Evolutionary conservation across 2,113 vertebrate species (phyloP), one percentile per base, ranked within the genome.

Genomic region (Onychorhynchus coronatus): DNA sequence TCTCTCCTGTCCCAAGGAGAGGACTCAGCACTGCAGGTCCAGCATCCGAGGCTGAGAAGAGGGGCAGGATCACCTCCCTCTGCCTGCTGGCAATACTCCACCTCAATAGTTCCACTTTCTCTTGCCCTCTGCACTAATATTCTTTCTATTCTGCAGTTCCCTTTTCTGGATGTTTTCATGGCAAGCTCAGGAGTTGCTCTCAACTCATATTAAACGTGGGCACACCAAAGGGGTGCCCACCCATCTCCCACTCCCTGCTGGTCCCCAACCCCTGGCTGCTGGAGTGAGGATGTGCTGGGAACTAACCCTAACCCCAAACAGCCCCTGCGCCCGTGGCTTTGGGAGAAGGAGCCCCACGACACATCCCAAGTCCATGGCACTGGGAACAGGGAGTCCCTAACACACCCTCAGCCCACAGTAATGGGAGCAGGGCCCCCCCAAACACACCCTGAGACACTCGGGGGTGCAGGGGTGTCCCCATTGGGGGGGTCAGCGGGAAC

Each of bases 191-290:
- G 10, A 30, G 27, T 2, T 17, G 55, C 31, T 55, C 68, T 41
- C 39, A 5, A 5, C 16, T 53, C 16, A 20, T 1, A 3, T 23
- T 39, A 15, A 10, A 6, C 19, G 2, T 0, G 15, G 25, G 28
- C 58, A 25, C 28, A 6, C 3, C 1, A 25, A 12, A 12, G 2
- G 3, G 2, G 11, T 4, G 24, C 75, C 35, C 56, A 7, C 3
- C 11, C 41, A 12, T 4, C 35, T 33, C 12, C 49, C 37, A 37
- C 17, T 22, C 14, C 21, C 19, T 18, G 15, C 3, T 3, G 30
- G 3, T 8, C 31, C 33, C 19, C 41, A 33, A 2, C 1, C 44
- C 9, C 33, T 4, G n/a, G 17, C 67, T 4, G 55, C 5, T 3
- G 44, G 33, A 37, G 6, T 5, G 25, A 14, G 59, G 55, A 19